phyloP scores from a whole-genome alignment of 2,888 invertebrate genomes.

The Theretra japonica region DNA sequence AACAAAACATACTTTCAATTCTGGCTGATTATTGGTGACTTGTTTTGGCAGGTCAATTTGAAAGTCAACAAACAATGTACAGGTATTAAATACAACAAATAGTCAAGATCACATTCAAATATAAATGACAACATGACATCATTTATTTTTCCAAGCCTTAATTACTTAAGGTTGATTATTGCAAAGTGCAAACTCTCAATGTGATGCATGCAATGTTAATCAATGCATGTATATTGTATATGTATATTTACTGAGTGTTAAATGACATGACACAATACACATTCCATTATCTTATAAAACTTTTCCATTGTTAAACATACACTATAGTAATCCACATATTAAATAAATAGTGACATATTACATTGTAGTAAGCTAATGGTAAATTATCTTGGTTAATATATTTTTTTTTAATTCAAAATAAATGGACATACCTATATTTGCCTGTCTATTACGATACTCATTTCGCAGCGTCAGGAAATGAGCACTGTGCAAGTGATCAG shows the following conservation, averaged over 20 bases:
- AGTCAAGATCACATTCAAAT: neutral
- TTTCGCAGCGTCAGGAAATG: conserved; percentile 86
- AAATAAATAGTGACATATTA: too few species aligned
- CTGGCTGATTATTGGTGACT: too few species aligned
- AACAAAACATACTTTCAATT: too few species aligned
- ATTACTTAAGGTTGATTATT: neutral
- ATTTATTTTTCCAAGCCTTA: neutral
- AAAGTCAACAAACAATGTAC: neutral
- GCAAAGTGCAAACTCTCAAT: neutral
- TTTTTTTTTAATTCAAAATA: too few species aligned
- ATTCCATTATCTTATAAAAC: neutral
- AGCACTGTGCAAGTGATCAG: conserved; percentile 87
- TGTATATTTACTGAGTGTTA: neutral
- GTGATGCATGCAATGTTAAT: neutral
- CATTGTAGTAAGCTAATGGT: too few species aligned
- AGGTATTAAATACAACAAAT: neutral
- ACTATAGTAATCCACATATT: conserved; percentile 7
- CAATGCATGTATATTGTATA: too few species aligned
- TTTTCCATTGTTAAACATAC: neutral
- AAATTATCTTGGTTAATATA: neutral
- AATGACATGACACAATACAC: neutral
- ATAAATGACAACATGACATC: neutral
- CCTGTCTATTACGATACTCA: conserved; percentile 66
- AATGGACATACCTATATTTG: conserved; percentile 64
- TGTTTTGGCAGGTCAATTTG: neutral